Evolutionary conservation across 2,797 vertebrate species (phyloP), one percentile per base, ranked within the genome.

Genomic region (Gorsachius magnificus): DNA sequence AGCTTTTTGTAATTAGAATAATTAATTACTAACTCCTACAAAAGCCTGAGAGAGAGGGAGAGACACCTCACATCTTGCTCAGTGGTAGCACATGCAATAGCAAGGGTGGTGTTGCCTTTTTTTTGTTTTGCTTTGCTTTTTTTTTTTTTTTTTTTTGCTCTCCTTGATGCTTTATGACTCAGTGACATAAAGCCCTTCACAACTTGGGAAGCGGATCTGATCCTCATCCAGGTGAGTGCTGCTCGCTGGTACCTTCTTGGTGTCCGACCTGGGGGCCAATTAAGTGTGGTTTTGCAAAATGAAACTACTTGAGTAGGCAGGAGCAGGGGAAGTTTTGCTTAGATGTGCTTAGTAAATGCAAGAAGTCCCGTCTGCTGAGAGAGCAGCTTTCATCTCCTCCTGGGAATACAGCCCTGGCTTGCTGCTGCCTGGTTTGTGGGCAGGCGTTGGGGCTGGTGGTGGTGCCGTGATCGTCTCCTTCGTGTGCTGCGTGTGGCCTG

Each of bases 51-150:
- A 82, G 61, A 54, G 76, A 22, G 5, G 6, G 3, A 36, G 31
- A 16, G 0, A 0, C 0, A 5, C 5, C 1, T 43, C 26, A 17
- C 4, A 5, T 58, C 33, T 46, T 80, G 29, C 35, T 91, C 4
- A 21, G 35, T 17, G 29, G 46, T 2, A 60, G 31, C 2, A 10
- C 0, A 0, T 35, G 3, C 0, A 8, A 7, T 36, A 51, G 5
- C 0, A 56, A 64, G 33, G 50, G 24, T 0, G 9, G 7, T 13
- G 2, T 58, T 63, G 35, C 5, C 3, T 29, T 35, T 35, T 54
- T 24, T 48, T 71, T 25, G 2, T 1, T 54, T 43, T 43, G 28
- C 0, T 28, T 61, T 58, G 1, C 1, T 26, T 11, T 9, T 12
- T 22, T 3, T 19, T 12, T 22, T 3, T 19, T 12, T 22, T 3